Evolutionary conservation across 2,888 invertebrate genomes (phyloP).

Genomic region (Dolichopus griseipennis): DNA sequence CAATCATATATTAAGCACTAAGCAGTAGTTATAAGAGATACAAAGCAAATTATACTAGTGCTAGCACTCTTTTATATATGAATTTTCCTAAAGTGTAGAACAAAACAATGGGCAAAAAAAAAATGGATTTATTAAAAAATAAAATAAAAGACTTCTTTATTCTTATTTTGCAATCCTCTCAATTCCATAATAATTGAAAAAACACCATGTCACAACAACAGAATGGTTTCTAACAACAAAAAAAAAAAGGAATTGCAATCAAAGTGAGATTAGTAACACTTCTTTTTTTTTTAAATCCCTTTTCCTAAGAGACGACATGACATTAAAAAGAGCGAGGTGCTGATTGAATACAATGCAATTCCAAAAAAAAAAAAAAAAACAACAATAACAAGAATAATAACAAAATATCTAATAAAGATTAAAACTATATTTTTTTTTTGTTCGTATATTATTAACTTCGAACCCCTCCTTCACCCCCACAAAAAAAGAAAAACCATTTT

Average conservation of each 20-base stretch:
- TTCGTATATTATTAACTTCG: background rate
- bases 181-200: background rate
- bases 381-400: background rate
- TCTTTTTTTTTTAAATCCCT: background rate
- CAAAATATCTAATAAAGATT: slow-evolving; percentile 8
- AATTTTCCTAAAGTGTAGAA: no score
- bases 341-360: background rate
- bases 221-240: background rate
- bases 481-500: background rate
- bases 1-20: no score
- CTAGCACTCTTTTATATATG: no score
- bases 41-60: no score
- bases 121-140: background rate
- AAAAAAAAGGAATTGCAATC: background rate
- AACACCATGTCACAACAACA: no score
- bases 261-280: slow-evolving; percentile 10
- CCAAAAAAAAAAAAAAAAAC: background rate
- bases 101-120: no score
- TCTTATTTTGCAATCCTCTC: background rate
- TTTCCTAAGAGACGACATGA: background rate
- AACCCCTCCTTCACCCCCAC: background rate
- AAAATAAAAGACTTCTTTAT: background rate
- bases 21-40: no score
- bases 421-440: background rate
- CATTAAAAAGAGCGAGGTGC: background rate